Evolutionary conservation across 1,140 invertebrate species (phyloP), one percentile per base, ranked within the genome.

Genomic region (Steinernema khuongi): DNA sequence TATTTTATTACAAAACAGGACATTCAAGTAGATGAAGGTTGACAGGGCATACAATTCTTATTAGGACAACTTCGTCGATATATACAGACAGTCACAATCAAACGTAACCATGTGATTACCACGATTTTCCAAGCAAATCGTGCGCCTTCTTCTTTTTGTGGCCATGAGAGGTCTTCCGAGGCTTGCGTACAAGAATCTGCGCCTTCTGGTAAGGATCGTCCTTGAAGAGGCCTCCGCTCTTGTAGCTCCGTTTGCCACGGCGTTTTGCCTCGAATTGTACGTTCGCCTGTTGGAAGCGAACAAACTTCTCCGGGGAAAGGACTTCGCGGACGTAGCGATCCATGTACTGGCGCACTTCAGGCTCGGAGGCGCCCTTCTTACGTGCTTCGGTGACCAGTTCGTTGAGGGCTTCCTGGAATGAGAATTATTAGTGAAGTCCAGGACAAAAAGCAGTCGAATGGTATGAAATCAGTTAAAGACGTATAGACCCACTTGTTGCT

Each of bases 321-420:
- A 72, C 31, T 72, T 72, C 43, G 28, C 66, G 31, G 17, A 72
- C 71, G 30, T 72, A 72, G 19, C 41, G 31, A 14, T 72, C 71
- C 31, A 72, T 66, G 71, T 72, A 30, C 11, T 29, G 11, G 26
- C 66, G 29, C 26, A 72, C 71, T 68, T 28, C 44, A 0, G 43
- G 17, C n/a, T 72, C 71, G 1, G 4, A 2, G 2, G 71, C 71
- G 14, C 71, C 71, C 17, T 2, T 43, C 1, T 26, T 4, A 14
- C 71, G 71, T n/a, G 71, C 71, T 72, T 72, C 71, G 28, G 22
- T 72, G 17, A 72, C 66, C 0, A 72, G 44, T 66, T 72, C 71
- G 28, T 72, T 41, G 0, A 72, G 71, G 26, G 41, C 71, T 41
- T 72, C 71, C 60, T 70, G 30, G 68, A 70, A 70, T n/a, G 29